A percentile compares a stretch with the other conserved stretches of the same genome.
phyloP scores from a whole-genome alignment of 2,888 invertebrate species.

The Serrognathus titanus region DNA sequence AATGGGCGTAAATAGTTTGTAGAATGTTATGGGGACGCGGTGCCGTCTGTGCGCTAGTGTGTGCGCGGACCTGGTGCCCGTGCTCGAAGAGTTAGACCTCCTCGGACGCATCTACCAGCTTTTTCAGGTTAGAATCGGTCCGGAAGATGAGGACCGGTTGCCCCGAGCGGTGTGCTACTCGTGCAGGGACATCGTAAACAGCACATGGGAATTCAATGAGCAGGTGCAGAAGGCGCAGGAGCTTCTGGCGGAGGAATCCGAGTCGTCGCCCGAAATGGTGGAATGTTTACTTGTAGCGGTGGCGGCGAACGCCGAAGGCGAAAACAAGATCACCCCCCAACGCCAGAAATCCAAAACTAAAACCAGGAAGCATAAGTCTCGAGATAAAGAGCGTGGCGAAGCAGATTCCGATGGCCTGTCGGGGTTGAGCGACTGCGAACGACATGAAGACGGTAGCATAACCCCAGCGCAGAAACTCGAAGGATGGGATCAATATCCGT shows the following conservation, averaged over 20 bases:
- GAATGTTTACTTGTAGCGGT: conserved; percentile 3
- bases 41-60: conserved; percentile 48
- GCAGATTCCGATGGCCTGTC: conserved; percentile 13
- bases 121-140: conserved; percentile 43
- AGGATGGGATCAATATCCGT: conserved; percentile 51
- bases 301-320: neutral
- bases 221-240: conserved; percentile 46
- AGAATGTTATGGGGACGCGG: conserved; percentile 36
- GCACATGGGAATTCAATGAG: conserved; percentile 44
- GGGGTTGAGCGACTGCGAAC: conserved; percentile 24
- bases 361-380: conserved; percentile 12
- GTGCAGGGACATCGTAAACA: conserved; percentile 43
- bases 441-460: conserved; percentile 43
- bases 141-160: conserved; percentile 35
- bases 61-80: conserved; percentile 35
- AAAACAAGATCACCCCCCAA: neutral
- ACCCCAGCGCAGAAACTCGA: conserved; percentile 34
- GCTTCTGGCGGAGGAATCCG: conserved; percentile 26
- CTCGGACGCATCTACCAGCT: conserved; percentile 40
- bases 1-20: neutral
- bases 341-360: conserved; percentile 2
- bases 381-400: conserved; percentile 1
- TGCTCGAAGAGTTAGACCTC: conserved; percentile 39
- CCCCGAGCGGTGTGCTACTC: conserved; percentile 41
- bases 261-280: conserved; percentile 2